Percentiles rank a stretch among this genome's conserved stretches.
phyloP scores from a whole-genome alignment of 2,797 vertebrate genomes.

The Alcedo atthis region DNA sequence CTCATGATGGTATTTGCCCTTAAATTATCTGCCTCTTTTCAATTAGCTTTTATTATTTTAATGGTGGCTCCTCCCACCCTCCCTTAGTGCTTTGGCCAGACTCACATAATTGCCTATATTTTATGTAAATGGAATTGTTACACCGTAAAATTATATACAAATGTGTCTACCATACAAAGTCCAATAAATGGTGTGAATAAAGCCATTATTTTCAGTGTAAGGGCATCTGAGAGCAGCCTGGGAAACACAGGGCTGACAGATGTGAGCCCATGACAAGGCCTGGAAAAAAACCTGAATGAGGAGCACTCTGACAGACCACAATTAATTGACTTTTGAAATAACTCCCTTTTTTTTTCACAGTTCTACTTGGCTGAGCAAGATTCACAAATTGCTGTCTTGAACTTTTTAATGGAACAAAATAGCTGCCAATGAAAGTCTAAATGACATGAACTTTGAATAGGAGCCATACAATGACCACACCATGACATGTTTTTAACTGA shows the following conservation, averaged over 20 bases:
- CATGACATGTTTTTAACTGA: constrained; percentile 71
- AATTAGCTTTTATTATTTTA: constrained; percentile 23
- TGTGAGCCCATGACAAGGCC: constrained; percentile 47
- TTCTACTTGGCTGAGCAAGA: constrained; percentile 79
- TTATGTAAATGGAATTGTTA: constrained; percentile 74
- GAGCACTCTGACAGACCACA: constrained; percentile 70
- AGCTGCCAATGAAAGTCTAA: constrained; percentile 84
- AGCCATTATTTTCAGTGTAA: constrained; percentile 63
- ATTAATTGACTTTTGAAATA: constrained; percentile 85
- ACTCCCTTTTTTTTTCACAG: constrained; percentile 64
- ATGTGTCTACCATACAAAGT: constrained; percentile 68
- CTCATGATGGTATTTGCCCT: background rate
- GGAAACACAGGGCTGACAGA: constrained; percentile 77
- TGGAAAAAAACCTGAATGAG: background rate
- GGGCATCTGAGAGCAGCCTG: constrained; percentile 56
- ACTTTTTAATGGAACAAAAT: constrained; percentile 83
- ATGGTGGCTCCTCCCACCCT: background rate
- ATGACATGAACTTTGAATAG: constrained; percentile 78
- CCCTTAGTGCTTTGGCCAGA: background rate
- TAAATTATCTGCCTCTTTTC: constrained; percentile 33
- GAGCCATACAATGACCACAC: constrained; percentile 72
- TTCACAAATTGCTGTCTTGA: constrained; percentile 84
- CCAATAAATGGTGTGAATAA: constrained; percentile 62
- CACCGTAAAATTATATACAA: constrained; percentile 74
- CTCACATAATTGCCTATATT: constrained; percentile 59